Conservation (phyloP, 2,888 invertebrate species). For the Unio pictorum region DNA sequence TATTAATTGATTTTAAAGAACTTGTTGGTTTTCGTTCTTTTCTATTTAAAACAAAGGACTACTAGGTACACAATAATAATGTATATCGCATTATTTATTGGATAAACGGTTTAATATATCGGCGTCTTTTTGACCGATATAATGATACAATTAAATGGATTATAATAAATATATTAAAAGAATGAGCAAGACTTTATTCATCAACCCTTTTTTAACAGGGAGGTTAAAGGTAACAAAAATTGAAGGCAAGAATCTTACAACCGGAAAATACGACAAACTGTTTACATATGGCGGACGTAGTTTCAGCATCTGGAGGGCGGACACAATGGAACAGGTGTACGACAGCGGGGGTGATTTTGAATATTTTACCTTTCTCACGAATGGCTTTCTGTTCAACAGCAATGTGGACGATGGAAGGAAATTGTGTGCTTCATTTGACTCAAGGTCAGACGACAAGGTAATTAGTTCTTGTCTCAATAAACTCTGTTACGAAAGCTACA, state of each 20-base stretch:
- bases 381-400: constrained; percentile 39
- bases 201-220: constrained; percentile 23
- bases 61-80: no score
- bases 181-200: no score
- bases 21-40: no score
- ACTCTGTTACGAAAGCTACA: background rate
- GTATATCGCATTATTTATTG: no score
- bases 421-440: constrained; percentile 20
- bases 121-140: no score
- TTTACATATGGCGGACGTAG: constrained; percentile 47
- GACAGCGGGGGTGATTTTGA: constrained; percentile 42
- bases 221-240: constrained; percentile 35
- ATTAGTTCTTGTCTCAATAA: background rate
- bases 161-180: no score
- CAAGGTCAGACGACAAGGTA: constrained; percentile 49
- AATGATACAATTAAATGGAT: no score
- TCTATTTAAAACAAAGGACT: no score
- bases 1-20: no score
- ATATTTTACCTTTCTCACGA: constrained; percentile 15
- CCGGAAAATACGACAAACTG: constrained; percentile 33
- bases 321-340: constrained; percentile 37
- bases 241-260: constrained; percentile 27
- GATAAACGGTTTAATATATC: no score
- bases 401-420: constrained; percentile 4
- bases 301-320: constrained; percentile 36